Evolutionary conservation across 2,797 vertebrate species (phyloP).

Genomic region (Schizopygopsis malacanthus): DNA sequence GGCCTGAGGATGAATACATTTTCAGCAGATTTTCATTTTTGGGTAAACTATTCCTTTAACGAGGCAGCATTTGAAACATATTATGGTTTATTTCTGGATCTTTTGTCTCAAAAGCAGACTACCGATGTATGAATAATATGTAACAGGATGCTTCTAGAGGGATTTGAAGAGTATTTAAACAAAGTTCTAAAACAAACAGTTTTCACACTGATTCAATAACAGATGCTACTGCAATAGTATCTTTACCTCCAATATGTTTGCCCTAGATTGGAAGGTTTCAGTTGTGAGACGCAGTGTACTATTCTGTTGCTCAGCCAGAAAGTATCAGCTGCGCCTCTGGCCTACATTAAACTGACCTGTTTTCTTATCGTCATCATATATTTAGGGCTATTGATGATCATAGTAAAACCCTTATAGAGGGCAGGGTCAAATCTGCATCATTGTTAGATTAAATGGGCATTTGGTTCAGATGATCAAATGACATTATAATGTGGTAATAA

Average conservation of each 20-base stretch:
- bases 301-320: conserved; percentile 54
- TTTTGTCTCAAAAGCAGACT: not conserved
- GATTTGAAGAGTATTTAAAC: not conserved
- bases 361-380: conserved; percentile 52
- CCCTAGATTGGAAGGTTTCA: conserved; percentile 41
- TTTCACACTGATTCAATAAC: not conserved
- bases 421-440: not conserved
- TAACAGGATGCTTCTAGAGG: conserved; percentile 5
- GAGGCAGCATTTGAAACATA: not conserved
- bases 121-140: conserved; percentile 15
- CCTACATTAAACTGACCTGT: conserved; percentile 62
- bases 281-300: conserved; percentile 44
- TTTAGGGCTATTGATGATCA: conserved; percentile 50
- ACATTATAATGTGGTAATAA: conserved; percentile 12
- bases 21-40: not conserved
- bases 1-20: not conserved
- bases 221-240: conserved; percentile 23
- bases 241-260: conserved; percentile 24
- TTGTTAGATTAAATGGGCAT: not conserved
- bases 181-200: conserved; percentile 20
- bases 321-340: conserved; percentile 56
- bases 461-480: not conserved
- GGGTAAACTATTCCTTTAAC: not conserved
- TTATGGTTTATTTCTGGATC: not conserved
- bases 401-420: not conserved